phyloP scores from a whole-genome alignment of 2,888 invertebrate genomes.

The Agelastica alni region DNA sequence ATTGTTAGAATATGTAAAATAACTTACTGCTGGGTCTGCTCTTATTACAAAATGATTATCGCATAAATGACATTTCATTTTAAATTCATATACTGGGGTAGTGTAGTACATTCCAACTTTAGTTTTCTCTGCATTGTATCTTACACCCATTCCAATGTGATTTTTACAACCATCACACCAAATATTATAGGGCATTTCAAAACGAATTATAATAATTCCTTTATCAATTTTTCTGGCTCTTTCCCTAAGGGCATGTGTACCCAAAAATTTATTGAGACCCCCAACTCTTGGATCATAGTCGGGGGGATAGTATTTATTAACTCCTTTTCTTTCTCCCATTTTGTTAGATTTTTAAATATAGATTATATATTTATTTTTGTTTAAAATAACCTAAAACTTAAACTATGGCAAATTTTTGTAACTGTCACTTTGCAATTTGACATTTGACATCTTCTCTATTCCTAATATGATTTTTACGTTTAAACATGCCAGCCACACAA shows the following conservation, averaged over 20 bases:
- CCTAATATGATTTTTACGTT: too few relatives aligned
- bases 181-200: slow-evolving; percentile 99
- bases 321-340: slow-evolving; percentile 98
- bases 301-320: slow-evolving; percentile 97
- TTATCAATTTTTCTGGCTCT: slow-evolving; percentile 92
- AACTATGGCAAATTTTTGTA: too few relatives aligned
- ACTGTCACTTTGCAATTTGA: too few relatives aligned
- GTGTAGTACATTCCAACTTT: slow-evolving; percentile 98
- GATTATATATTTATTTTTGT: too few relatives aligned
- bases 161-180: slow-evolving; percentile 99
- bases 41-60: slow-evolving; percentile 97
- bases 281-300: slow-evolving; percentile 97
- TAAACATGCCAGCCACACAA: too few relatives aligned
- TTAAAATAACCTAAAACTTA: too few relatives aligned
- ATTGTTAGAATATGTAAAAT: too few relatives aligned
- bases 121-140: slow-evolving; percentile 93
- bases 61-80: slow-evolving; percentile 99
- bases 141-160: slow-evolving; percentile 99
- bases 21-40: slow-evolving; percentile 91
- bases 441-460: too few relatives aligned
- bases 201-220: slow-evolving; percentile 94
- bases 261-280: slow-evolving; percentile 91
- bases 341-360: slow-evolving; percentile 50
- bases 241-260: slow-evolving; percentile 94
- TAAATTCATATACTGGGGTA: slow-evolving; percentile 96